Base-by-base conservation (phyloP, 2,797 vertebrate genomes). In the Aplochiton taeniatus region DNA sequence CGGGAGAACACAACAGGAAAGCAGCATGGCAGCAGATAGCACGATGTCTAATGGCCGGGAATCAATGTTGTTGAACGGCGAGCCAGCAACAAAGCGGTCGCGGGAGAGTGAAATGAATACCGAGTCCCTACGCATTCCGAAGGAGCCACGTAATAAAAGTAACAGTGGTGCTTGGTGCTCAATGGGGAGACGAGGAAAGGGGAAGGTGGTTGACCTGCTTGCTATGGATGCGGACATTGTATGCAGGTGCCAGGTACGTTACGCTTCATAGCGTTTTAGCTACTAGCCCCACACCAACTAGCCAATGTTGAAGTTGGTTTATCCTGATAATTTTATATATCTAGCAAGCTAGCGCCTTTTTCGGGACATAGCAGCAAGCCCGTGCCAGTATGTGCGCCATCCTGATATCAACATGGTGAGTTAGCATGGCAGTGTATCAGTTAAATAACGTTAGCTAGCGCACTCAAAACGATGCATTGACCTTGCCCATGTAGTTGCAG, bases 131-230 rank as follows among this genome's bases (percentile, higher is more conserved):
- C 47, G 68, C n/a, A 11, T 69, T 19, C 18, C 20, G 50, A 58
- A 44, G 56, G 50, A 52, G 68, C 91, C 90, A 0, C 87, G 81
- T 54, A 94, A 94, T 83, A 90, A 91, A n/a, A 88, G 90, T 93
- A 82, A 94, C 92, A 17, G 93, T 95, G 0, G 93, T 94, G n/a
- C 88, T 94, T 14, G 93, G 92, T 0, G 94, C 93, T 7, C 93
- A 94, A 66, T 94, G 93, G 93, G 93, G 94, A 9, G 94, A 94
- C 82, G 93, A 94, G 66, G 93, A 9, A 94, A 94, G 51, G 93
- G 94, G 8, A 94, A 94, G 82, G 91, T 94, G 77, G 93, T 94
- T 68, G 94, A 93, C 80, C 73, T 94, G 75, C 86, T 94, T 58
- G 92, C 92, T 0, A 93, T 92, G 90, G 93, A 93, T 62, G 94